Evolutionary conservation across 1,140 invertebrate genomes (phyloP).

Genomic region (Chionoecetes opilio): DNA sequence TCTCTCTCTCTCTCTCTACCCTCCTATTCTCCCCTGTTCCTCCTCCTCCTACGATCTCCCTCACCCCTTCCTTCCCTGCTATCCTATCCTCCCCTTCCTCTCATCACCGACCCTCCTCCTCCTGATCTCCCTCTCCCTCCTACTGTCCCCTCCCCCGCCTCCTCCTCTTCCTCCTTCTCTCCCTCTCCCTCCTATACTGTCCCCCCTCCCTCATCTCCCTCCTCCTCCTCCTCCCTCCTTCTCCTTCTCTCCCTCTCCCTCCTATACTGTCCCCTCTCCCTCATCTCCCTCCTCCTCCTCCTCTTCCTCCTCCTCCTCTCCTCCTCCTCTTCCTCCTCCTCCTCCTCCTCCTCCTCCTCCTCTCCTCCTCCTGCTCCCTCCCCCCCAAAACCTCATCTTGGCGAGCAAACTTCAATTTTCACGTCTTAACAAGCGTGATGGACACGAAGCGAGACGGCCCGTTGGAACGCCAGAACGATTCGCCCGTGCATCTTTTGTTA

Average conservation of each 20-base stretch:
- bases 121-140: not conserved
- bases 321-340: not conserved
- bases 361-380: conserved; percentile 40
- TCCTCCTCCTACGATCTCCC: not conserved
- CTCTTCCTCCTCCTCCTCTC: not conserved
- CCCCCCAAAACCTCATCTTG: conserved; percentile 77
- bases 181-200: not conserved
- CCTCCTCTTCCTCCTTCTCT: not conserved
- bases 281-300: not conserved
- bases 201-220: not conserved
- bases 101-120: not conserved
- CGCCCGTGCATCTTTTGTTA: not conserved
- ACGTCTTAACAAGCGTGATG: conserved; percentile 77
- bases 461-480: not conserved
- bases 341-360: not conserved
- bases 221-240: not conserved
- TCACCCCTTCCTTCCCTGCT: not conserved
- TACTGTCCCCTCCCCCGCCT: not conserved
- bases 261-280: not conserved
- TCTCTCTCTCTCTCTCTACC: not conserved
- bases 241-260: not conserved
- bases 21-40: not conserved
- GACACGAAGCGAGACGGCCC: conserved; percentile 58
- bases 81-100: not conserved
- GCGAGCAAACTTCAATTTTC: conserved; percentile 79